Base-by-base conservation (phyloP, 2,888 invertebrate genomes). In the Noctua fimbriata region DNA sequence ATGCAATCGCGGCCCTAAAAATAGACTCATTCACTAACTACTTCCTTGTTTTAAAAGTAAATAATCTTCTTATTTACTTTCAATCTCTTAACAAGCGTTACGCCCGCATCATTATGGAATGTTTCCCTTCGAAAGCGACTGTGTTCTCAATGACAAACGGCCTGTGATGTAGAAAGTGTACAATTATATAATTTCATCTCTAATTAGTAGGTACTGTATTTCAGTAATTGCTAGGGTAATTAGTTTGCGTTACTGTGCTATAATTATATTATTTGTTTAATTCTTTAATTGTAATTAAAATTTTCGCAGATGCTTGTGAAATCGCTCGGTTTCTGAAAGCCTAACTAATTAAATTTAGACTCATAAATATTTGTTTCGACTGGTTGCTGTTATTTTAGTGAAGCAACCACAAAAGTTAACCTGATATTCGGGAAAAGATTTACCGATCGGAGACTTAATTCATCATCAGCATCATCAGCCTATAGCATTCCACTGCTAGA, bases 111-210 rank as follows among this genome's bases (percentile, higher is more conserved):
- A n/a, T 44, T 32, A 36, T 55, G 60, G 65, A 84, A 82, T 76
- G 44, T 79, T 74, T 77, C 76, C n/a, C 63, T 81, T 58, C 47
- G 16, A 85, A 81, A 82, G 80, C 32, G 32, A 77, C 2, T 63
- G 16, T 67, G 82, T 41, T 72, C 88, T 65, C 41, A 21, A 74
- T 88, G 73, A 66, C 71, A 76, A 82, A 24, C 55, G 16, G 32
- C 4, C 75, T 78, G 79, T 80, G 69, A 18, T 55, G 18, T 76
- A 87, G 88, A 88, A 88, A 88, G 88, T 82, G n/a, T 52, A 72
- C 44, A 65, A 72, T 86, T 78, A 81, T 69, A 44, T 86, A 83
- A 83, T 66, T 73, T 21, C 18, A 69, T 52, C 5, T 67, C 60
- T 77, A 88, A 88, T 88, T 88, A 81, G 70, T 55, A n/a, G n/a